phyloP scores from a whole-genome alignment of 2,888 invertebrate genomes.

The Mesorhabditis spiculigera region DNA sequence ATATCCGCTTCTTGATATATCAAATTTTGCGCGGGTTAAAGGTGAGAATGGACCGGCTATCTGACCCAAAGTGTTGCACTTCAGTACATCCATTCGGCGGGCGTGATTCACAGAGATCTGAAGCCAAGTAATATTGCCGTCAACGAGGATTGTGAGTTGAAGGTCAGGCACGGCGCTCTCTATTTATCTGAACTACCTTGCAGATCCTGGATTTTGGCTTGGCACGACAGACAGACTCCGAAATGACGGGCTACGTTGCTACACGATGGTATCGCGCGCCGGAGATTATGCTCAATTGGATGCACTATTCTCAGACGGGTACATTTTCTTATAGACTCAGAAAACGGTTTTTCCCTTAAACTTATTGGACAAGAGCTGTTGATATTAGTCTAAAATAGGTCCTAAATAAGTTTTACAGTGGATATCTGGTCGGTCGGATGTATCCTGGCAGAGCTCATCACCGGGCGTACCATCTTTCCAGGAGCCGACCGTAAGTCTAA shows the following conservation, averaged over 20 bases:
- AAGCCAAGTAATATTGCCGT: conserved; percentile 99
- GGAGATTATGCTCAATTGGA: conserved; percentile 99
- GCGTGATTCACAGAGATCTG: conserved; percentile 92
- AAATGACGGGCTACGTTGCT: conserved; percentile 98
- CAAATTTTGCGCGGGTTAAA: conserved; percentile 96
- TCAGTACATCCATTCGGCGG: conserved; percentile 90
- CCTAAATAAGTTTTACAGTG: conserved; percentile 65
- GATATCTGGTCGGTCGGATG: conserved; percentile 99
- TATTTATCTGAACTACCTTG: conserved; percentile 6
- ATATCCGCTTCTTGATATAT: conserved; percentile 96
- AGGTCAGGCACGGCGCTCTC: conserved; percentile 53
- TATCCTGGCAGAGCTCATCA: conserved; percentile 95
- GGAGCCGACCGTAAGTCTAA: conserved; percentile 83
- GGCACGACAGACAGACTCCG: conserved; percentile 91
- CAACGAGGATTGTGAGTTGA: conserved; percentile 97
- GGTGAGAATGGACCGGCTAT: conserved; percentile 45
- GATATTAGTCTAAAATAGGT: not conserved
- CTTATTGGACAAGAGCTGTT: conserved; percentile 2
- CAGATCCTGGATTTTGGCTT: conserved; percentile 95
- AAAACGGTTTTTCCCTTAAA: not conserved
- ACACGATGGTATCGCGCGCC: conserved; percentile 78
- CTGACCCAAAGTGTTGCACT: conserved; percentile 6
- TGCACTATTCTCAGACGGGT: conserved; percentile 97
- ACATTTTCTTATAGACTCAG: conserved; percentile 10
- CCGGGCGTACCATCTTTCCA: conserved; percentile 87